A percentile compares a stretch with the other conserved stretches of the same genome.
Conservation (phyloP, 1,140 invertebrate genomes). For the Mizuhopecten yessoensis region DNA sequence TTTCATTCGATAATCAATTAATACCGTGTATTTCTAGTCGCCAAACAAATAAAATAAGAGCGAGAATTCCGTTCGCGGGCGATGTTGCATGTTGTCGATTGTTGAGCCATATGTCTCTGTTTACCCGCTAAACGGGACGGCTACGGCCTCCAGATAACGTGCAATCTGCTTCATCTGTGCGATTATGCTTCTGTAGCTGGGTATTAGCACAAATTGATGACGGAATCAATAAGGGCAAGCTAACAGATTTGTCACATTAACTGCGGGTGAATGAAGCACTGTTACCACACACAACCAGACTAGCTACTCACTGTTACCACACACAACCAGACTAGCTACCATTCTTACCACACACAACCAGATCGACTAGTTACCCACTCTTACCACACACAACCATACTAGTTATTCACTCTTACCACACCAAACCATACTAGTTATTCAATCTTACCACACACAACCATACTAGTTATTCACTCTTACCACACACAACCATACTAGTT, state of each 20-base stretch:
- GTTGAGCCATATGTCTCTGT: conserved; percentile 5
- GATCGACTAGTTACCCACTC: no score
- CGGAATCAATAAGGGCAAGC: conserved; percentile 11
- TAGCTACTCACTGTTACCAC: not conserved
- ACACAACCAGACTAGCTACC: no score
- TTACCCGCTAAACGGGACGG: not conserved
- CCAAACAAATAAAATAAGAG: not conserved
- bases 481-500: no score
- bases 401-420: no score
- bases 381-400: no score
- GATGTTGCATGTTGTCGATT: not conserved
- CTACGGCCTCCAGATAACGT: not conserved
- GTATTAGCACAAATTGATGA: conserved; percentile 13
- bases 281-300: not conserved
- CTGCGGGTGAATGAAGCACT: not conserved
- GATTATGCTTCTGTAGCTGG: not conserved
- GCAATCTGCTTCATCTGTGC: not conserved
- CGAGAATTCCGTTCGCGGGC: not conserved
- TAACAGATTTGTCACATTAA: not conserved
- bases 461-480: no score
- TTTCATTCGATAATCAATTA: not conserved
- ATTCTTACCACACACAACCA: no score
- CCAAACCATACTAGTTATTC: no score
- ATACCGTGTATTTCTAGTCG: conserved; percentile 3
- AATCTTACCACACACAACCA: no score